Evolutionary conservation across 2,797 vertebrate species (phyloP), one percentile per base, ranked within the genome.

Genomic region (Delichon dasypus): DNA sequence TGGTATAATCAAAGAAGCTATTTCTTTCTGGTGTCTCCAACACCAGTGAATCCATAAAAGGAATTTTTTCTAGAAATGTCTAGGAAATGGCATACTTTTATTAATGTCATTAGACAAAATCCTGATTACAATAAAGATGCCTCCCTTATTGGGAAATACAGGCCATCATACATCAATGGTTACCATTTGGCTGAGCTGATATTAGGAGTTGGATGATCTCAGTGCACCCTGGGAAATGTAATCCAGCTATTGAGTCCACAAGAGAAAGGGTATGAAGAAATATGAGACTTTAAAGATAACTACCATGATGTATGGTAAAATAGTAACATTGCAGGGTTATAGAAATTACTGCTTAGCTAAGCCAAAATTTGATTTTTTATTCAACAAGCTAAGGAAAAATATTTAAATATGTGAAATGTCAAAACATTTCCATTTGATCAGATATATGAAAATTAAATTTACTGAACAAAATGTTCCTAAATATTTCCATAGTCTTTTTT

Each of bases 381-480:
- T 90, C 65, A 80, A 77, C 42, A 85, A 62, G 13, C 25, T 73
- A 68, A 85, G 44, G 45, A 40, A 75, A 87, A 83, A 77, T 92
- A 79, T 87, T 94, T 93, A 90, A 32, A 65, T 85, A 74, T 65
- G 14, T 29, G 42, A 90, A 83, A 85, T 83, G 67, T 93, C 86
- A 95, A 87, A 95, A 93, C 84, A 91, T 90, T 93, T 96, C 84
- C 26, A 71, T 89, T 89, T 44, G 26, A 85, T 89, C 81, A 89
- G 81, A 94, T 89, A 95, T 44, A 26, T 60, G 38, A 90, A 91
- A 95, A 93, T 94, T 79, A 44, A 93, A 89, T 95, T 83, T 93
- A 67, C 47, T 88, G 54, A 83, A 65, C 40, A 88, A 80, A 89
- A 93, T 85, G 17, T 53, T 74, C 71, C 73, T 87, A 85, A 60